Conservation (phyloP, 2,113 vertebrate genomes). For the Poeciliopsis prolifica region DNA sequence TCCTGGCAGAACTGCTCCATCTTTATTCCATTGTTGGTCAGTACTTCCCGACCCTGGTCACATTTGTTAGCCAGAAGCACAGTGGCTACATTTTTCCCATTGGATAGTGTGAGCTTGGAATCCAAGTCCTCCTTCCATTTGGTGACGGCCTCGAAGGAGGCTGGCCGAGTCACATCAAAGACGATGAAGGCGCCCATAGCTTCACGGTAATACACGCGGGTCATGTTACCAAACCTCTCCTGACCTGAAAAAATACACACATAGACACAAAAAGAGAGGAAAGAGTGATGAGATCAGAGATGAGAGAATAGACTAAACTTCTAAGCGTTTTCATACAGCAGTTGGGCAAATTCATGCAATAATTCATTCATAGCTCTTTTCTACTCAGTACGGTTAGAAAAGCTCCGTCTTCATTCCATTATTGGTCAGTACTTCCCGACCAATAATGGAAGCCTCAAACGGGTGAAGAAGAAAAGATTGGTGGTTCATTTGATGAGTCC, state of each 20-base stretch:
- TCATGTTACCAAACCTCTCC: slow-evolving; percentile 88
- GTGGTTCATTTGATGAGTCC: neutral
- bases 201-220: slow-evolving; percentile 86
- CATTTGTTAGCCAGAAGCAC: slow-evolving; percentile 86
- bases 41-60: slow-evolving; percentile 80
- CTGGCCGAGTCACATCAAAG: slow-evolving; percentile 82
- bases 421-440: too few relatives aligned
- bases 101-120: slow-evolving; percentile 83
- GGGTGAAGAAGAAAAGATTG: neutral
- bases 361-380: neutral
- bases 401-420: too few relatives aligned
- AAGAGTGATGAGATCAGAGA: too few relatives aligned
- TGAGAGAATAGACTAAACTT: slow-evolving; percentile 1
- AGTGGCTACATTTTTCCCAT: slow-evolving; percentile 80
- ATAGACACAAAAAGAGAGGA: neutral
- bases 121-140: slow-evolving; percentile 89
- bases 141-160: slow-evolving; percentile 82
- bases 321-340: neutral
- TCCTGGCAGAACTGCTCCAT: slow-evolving; percentile 85
- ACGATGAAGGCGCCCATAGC: slow-evolving; percentile 86
- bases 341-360: neutral
- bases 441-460: neutral
- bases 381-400: neutral
- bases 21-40: slow-evolving; percentile 77
- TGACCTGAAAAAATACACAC: slow-evolving; percentile 74